Evolutionary conservation across 1,140 invertebrate genomes (phyloP).

Genomic region (Phocides pigmalion): DNA sequence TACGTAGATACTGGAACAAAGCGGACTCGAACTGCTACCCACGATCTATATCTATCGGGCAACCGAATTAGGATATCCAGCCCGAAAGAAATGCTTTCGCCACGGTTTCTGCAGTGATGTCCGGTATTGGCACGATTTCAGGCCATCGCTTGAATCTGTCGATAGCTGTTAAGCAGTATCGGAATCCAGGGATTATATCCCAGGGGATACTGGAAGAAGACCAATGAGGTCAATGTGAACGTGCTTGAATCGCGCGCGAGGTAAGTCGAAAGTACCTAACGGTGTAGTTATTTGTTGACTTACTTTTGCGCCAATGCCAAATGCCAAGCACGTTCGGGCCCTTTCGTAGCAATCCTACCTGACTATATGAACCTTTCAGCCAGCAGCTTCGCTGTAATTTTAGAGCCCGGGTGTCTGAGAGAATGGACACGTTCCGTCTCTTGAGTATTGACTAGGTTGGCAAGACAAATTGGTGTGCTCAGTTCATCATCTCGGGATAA

Average conservation of each 20-base stretch:
- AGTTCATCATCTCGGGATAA: constrained; percentile 8
- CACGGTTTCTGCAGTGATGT: constrained; percentile 39
- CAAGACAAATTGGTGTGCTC: not conserved
- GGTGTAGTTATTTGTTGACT: constrained; percentile 31
- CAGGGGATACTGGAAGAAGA: constrained; percentile 26
- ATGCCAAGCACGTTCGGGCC: constrained; percentile 18
- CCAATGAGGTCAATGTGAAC: constrained; percentile 31
- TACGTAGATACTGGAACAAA: constrained; percentile 40
- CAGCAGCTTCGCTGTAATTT: constrained; percentile 24
- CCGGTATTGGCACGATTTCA: constrained; percentile 33
- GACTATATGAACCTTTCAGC: constrained; percentile 37
- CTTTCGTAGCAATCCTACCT: constrained; percentile 35
- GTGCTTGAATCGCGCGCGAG: constrained; percentile 19
- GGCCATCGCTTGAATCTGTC: constrained; percentile 41
- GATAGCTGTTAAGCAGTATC: constrained; percentile 38
- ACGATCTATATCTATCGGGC: constrained; percentile 35
- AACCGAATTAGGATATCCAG: constrained; percentile 40
- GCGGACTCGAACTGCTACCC: constrained; percentile 42
- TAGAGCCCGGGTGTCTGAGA: constrained; percentile 30
- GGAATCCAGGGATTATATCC: too few relatives aligned
- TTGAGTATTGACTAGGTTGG: not conserved
- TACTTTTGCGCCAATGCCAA: constrained; percentile 36
- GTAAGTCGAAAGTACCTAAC: constrained; percentile 16
- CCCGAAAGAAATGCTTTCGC: constrained; percentile 29
- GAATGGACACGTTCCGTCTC: constrained; percentile 15